Evolutionary conservation across 2,113 vertebrate genomes (phyloP).

Genomic region (Labrus mixtus): DNA sequence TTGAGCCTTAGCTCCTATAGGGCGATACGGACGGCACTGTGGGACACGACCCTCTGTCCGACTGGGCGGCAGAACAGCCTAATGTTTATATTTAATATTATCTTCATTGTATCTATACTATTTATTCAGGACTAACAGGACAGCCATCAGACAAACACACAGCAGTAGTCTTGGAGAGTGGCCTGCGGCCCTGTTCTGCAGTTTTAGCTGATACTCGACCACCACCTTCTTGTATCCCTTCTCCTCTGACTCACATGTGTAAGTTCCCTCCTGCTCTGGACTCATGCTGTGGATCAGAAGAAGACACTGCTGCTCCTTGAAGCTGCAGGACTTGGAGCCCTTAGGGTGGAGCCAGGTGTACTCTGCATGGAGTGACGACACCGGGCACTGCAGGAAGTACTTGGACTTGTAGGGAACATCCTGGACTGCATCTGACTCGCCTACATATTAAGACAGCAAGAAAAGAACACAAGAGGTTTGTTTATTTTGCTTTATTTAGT

Average conservation of each 20-base stretch:
- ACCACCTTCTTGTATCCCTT: constrained; percentile 27
- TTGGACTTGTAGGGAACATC: background rate
- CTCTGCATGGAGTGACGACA: constrained; percentile 69
- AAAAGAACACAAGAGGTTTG: background rate
- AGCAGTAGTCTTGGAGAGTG: background rate
- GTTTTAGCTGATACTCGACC: background rate
- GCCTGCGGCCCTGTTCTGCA: background rate
- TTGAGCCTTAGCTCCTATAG: too few species aligned
- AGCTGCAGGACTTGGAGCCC: background rate
- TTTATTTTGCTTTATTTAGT: background rate
- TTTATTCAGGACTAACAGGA: background rate
- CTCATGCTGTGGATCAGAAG: constrained; percentile 63
- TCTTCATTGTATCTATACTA: background rate
- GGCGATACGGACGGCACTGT: too few species aligned
- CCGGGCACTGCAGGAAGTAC: constrained; percentile 64
- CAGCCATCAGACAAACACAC: constrained; percentile 43
- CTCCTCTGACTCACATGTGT: constrained; percentile 72
- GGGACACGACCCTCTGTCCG: too few species aligned
- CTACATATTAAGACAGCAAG: background rate
- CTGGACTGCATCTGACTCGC: accelerated
- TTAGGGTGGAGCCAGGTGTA: constrained; percentile 63
- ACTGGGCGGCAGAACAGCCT: too few species aligned
- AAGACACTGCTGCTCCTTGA: constrained; percentile 31
- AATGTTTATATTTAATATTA: too few species aligned
- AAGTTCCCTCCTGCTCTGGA: constrained; percentile 28